Conservation (phyloP, 2,113 vertebrate species). For the Aleadryas rufinucha region DNA sequence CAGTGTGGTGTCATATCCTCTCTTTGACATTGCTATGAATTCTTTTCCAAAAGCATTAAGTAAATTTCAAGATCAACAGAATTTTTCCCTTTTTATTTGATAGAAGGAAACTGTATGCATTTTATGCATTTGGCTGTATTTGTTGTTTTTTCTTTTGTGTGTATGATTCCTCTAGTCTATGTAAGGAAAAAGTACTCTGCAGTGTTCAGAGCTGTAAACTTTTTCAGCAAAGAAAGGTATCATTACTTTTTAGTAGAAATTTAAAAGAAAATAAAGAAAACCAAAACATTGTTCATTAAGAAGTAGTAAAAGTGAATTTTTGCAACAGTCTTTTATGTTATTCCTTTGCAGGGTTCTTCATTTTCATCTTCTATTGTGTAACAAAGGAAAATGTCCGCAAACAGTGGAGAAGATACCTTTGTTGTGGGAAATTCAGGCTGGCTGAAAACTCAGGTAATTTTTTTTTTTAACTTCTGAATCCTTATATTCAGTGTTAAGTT, state of each 20-base stretch:
- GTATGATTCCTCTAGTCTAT: background rate
- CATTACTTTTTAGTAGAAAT: background rate
- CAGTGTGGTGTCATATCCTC: background rate
- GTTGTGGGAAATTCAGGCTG: constrained; percentile 88
- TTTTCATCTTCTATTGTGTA: constrained; percentile 95
- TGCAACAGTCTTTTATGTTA: background rate
- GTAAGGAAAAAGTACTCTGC: background rate
- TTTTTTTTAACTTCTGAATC: background rate
- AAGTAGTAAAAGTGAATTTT: background rate
- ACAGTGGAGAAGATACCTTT: constrained; percentile 91
- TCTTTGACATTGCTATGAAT: background rate
- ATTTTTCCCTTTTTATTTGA: background rate
- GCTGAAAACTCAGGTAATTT: constrained; percentile 88
- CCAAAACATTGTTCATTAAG: background rate
- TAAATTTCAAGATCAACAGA: background rate
- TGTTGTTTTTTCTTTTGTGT: background rate
- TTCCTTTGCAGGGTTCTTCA: constrained; percentile 83
- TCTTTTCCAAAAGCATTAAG: background rate
- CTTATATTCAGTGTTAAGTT: background rate
- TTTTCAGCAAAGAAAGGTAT: background rate
- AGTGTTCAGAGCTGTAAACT: background rate
- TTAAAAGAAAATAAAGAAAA: background rate
- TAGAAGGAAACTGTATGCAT: background rate
- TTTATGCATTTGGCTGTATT: background rate
- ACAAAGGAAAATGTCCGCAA: constrained; percentile 90